phyloP scores from a whole-genome alignment of 2,888 invertebrate species.

The Trissoscelio sp. region DNA sequence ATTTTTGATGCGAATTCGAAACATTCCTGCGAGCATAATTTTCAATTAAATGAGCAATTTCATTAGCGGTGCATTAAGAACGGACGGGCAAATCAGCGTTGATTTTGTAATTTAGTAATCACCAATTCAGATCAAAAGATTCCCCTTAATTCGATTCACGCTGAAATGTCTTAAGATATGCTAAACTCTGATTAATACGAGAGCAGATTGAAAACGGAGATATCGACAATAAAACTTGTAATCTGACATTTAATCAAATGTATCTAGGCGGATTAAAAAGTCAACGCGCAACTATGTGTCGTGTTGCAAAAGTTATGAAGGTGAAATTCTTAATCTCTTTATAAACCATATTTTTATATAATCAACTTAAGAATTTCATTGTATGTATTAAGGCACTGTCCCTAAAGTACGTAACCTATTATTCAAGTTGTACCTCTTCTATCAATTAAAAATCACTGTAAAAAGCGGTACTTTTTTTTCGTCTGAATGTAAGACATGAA shows the following conservation, averaged over 20 bases:
- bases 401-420: too few species aligned
- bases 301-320: neutral
- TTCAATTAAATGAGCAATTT: conserved; percentile 10
- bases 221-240: conserved; percentile 28
- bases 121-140: conserved; percentile 23
- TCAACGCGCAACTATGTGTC: conserved; percentile 1
- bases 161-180: conserved; percentile 24
- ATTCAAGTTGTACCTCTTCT: too few species aligned
- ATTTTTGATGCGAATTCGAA: neutral
- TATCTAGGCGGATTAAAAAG: conserved; percentile 23
- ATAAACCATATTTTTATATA: neutral
- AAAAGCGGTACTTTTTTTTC: too few species aligned
- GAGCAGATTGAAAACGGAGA: conserved; percentile 21
- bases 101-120: conserved; percentile 40
- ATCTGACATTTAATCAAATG: conserved; percentile 35
- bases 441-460: too few species aligned
- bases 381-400: too few species aligned
- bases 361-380: too few species aligned
- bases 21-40: neutral
- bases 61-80: conserved; percentile 1
- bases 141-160: neutral
- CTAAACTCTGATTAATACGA: conserved; percentile 47
- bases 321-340: neutral
- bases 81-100: neutral
- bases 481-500: too few species aligned